phyloP scores from a whole-genome alignment of 2,797 vertebrate species.

The Ptychadena robeensis region DNA sequence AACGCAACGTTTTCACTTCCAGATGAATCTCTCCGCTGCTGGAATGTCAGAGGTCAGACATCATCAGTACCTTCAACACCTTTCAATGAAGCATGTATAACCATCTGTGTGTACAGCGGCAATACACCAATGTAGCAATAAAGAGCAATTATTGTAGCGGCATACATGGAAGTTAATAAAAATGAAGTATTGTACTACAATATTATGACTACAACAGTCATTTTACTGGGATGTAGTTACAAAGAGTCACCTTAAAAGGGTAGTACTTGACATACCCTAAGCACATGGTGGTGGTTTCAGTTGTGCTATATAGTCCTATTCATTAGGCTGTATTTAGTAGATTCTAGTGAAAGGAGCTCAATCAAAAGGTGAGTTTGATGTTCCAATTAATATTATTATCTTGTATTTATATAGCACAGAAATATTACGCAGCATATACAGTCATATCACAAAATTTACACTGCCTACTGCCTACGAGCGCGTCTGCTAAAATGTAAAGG shows the following conservation, averaged over 20 bases:
- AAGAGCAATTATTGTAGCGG: background rate
- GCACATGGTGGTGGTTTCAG: background rate
- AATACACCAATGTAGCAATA: background rate
- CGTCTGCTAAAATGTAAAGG: no score
- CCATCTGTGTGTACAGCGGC: background rate
- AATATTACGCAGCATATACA: no score
- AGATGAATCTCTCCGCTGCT: background rate
- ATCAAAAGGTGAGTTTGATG: background rate
- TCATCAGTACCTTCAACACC: background rate
- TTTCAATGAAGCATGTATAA: background rate
- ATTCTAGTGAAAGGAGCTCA: background rate
- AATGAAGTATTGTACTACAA: background rate
- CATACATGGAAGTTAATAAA: no score
- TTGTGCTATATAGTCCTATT: background rate
- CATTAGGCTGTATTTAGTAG: background rate
- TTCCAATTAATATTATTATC: no score
- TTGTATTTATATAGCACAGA: no score
- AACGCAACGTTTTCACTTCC: constrained; percentile 9
- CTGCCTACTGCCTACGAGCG: no score
- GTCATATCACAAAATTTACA: no score
- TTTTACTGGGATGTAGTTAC: background rate
- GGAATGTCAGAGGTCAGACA: background rate
- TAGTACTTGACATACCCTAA: background rate
- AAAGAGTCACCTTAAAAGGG: background rate
- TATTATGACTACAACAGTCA: background rate